Percentiles rank a stretch among this genome's conserved stretches.
Conservation (phyloP, 2,888 invertebrate genomes). For the Acheta domesticus region DNA sequence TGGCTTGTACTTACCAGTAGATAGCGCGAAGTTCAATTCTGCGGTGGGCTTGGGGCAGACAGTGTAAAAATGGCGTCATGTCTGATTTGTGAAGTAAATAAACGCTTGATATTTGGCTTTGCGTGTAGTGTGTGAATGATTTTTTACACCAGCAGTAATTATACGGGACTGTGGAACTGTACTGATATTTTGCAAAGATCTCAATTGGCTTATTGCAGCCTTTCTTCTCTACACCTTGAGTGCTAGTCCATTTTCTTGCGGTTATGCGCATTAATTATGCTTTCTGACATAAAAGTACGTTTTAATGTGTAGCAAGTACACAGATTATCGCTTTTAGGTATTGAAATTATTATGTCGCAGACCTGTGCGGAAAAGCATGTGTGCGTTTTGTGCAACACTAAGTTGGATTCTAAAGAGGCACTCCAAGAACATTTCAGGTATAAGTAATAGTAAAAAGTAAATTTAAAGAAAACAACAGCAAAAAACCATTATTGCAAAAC, state of each 20-base stretch:
- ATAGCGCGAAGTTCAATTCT: slow-evolving; percentile 32
- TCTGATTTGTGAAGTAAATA: not conserved
- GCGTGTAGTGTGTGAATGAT: not conserved
- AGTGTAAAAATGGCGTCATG: slow-evolving; percentile 21
- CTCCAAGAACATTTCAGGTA: slow-evolving; percentile 63
- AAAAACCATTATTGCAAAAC: too few relatives aligned
- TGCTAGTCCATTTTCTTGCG: not conserved
- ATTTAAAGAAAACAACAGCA: too few relatives aligned
- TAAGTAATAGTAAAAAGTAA: not conserved
- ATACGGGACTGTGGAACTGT: not conserved
- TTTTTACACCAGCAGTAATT: not conserved
- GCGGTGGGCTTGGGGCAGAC: not conserved
- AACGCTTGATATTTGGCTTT: not conserved
- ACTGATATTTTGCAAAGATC: too few relatives aligned
- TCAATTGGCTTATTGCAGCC: too few relatives aligned
- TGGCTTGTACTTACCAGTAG: slow-evolving; percentile 26
- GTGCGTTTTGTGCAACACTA: slow-evolving; percentile 58
- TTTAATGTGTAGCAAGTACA: too few relatives aligned
- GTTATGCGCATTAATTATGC: not conserved
- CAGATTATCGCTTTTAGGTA: not conserved
- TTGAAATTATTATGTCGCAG: slow-evolving; percentile 27
- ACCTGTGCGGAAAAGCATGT: slow-evolving; percentile 30
- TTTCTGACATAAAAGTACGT: too few relatives aligned
- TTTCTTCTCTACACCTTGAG: too few relatives aligned
- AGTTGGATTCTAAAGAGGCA: slow-evolving; percentile 56